Conservation (phyloP, 1,140 invertebrate species). For the Papilio machaon region DNA sequence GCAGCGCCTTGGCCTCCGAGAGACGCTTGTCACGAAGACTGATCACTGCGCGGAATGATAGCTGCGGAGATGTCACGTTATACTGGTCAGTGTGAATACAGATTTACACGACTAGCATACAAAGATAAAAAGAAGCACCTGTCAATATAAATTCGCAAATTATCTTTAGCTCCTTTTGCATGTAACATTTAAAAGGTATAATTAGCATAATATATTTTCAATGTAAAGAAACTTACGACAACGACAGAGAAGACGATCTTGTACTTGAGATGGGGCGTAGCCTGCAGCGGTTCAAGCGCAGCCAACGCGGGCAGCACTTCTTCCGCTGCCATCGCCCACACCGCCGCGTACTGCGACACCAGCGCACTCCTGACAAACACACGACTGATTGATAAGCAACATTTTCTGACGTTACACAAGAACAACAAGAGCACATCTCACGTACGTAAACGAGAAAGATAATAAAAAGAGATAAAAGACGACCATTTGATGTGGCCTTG, state of each 20-base stretch:
- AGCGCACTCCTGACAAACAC: conserved; percentile 83
- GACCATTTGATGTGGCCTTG: no score
- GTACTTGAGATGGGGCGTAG: conserved; percentile 93
- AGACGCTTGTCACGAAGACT: conserved; percentile 84
- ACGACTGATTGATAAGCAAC: not conserved
- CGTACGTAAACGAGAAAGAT: no score
- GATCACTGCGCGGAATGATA: conserved; percentile 85
- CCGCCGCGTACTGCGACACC: conserved; percentile 90
- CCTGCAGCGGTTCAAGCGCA: conserved; percentile 87
- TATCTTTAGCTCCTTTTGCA: not conserved
- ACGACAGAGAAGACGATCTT: conserved; percentile 97
- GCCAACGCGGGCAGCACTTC: conserved; percentile 93
- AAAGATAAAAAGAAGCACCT: not conserved
- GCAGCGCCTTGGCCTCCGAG: conserved; percentile 80
- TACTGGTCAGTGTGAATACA: not conserved
- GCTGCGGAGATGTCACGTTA: conserved; percentile 65
- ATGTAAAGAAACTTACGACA: conserved; percentile 88
- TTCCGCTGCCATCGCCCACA: conserved; percentile 92
- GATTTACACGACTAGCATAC: no score
- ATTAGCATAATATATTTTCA: not conserved
- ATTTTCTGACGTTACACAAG: no score
- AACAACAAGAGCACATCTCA: not conserved
- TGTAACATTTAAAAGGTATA: not conserved
- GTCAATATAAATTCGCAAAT: not conserved
- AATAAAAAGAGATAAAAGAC: no score